Conservation (phyloP, 2,888 invertebrate genomes). For the Galeruca laticollis region DNA sequence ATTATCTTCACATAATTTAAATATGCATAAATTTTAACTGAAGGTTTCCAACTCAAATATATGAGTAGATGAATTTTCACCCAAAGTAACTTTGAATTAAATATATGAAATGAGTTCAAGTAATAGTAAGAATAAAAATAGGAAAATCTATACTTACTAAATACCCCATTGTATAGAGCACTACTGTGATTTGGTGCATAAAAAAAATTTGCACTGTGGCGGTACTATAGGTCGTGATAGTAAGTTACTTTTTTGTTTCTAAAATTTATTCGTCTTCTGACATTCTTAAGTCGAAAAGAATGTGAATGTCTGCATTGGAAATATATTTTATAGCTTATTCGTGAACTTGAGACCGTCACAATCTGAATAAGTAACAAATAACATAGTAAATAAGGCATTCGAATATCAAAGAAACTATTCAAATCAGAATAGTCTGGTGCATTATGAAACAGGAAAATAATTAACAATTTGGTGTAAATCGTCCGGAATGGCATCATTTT, state of each 20-base stretch:
- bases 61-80: not conserved
- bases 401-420: not conserved
- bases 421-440: no score
- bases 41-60: not conserved
- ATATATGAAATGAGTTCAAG: no score
- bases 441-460: no score
- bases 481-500: no score
- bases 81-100: no score
- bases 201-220: slow-evolving; percentile 3
- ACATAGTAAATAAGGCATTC: slow-evolving; percentile 5
- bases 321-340: slow-evolving; percentile 21
- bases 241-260: slow-evolving; percentile 1
- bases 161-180: no score
- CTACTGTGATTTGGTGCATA: no score
- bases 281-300: slow-evolving; percentile 6
- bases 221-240: slow-evolving; percentile 12
- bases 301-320: slow-evolving; percentile 13
- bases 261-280: not conserved
- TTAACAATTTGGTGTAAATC: no score
- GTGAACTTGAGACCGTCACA: slow-evolving; percentile 6
- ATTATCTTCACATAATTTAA: slow-evolving; percentile 9
- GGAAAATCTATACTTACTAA: no score
- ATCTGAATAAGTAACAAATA: slow-evolving; percentile 4
- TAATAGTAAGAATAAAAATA: no score
- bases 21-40: slow-evolving; percentile 8